Evolutionary conservation across 2,888 invertebrate species (phyloP).

Genomic region (Laspeyria flexula): DNA sequence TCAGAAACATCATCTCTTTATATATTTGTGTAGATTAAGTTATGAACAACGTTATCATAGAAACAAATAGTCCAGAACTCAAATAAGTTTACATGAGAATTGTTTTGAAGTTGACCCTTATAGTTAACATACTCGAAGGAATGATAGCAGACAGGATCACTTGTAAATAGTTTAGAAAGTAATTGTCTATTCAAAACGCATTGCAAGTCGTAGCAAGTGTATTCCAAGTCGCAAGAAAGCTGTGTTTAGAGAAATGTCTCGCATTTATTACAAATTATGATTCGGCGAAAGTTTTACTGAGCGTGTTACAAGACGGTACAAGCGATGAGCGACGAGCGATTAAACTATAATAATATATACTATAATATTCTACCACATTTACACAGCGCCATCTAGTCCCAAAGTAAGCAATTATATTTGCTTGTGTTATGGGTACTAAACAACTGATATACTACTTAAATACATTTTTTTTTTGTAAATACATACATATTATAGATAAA

Average conservation of each 20-base stretch:
- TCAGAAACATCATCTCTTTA: too few relatives aligned
- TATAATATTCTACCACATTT: too few relatives aligned
- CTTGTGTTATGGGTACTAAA: too few relatives aligned
- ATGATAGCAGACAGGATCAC: constrained; percentile 1
- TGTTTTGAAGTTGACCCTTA: too few relatives aligned
- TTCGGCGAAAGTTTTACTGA: constrained; percentile 51
- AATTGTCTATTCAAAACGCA: constrained; percentile 40
- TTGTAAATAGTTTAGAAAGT: constrained; percentile 13
- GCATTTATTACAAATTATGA: constrained; percentile 58
- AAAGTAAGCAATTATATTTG: too few relatives aligned
- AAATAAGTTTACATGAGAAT: too few relatives aligned
- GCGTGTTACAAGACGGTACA: constrained; percentile 7
- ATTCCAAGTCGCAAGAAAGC: constrained; percentile 17
- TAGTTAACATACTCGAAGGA: not conserved
- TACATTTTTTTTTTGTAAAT: too few relatives aligned
- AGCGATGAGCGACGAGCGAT: not conserved
- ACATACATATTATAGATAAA: too few relatives aligned
- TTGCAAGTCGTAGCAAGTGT: constrained; percentile 21
- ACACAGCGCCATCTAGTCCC: too few relatives aligned
- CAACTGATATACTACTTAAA: too few relatives aligned
- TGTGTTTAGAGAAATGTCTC: constrained; percentile 48
- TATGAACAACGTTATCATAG: not conserved
- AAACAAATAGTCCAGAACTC: not conserved
- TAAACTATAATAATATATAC: not conserved
- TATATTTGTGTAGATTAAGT: too few relatives aligned